Conservation (phyloP, 1,140 invertebrate species). For the Doryteuthis pealeii region DNA sequence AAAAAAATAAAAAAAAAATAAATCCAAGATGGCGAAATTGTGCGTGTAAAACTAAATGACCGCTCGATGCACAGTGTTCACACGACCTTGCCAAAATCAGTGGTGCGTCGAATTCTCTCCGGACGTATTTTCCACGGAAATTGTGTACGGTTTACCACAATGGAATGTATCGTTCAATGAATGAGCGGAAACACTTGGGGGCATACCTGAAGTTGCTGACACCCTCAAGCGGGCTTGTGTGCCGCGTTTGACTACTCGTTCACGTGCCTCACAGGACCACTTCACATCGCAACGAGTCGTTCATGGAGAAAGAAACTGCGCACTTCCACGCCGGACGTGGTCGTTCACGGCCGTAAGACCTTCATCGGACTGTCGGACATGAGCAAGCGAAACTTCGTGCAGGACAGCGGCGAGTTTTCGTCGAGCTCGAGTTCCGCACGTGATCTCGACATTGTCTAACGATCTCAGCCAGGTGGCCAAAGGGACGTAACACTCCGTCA, state of each 20-base stretch:
- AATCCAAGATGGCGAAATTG: constrained; percentile 79
- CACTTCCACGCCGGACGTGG: constrained; percentile 75
- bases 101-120: constrained; percentile 44
- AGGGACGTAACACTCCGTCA: constrained; percentile 31
- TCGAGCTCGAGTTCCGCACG: constrained; percentile 78
- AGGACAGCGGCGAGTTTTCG: constrained; percentile 81
- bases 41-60: constrained; percentile 82
- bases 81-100: constrained; percentile 47
- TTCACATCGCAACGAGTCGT: constrained; percentile 82
- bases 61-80: constrained; percentile 75
- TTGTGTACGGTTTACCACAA: constrained; percentile 80
- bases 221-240: constrained; percentile 69
- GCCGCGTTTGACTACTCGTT: constrained; percentile 77
- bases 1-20: background rate
- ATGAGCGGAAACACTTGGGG: constrained; percentile 77
- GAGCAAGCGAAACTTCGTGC: constrained; percentile 75
- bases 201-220: constrained; percentile 80
- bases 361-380: constrained; percentile 80
- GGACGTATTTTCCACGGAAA: constrained; percentile 73
- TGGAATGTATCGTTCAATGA: constrained; percentile 85
- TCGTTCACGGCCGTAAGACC: constrained; percentile 76
- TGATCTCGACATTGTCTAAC: constrained; percentile 75
- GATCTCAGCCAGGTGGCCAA: constrained; percentile 55
- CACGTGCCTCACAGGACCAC: constrained; percentile 79
- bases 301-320: constrained; percentile 74